These are phyloP conservation scores for Hydropsyche tenuis DNA, from an alignment of 1,140 invertebrate species.

Conservation along the genomic window DNA sequence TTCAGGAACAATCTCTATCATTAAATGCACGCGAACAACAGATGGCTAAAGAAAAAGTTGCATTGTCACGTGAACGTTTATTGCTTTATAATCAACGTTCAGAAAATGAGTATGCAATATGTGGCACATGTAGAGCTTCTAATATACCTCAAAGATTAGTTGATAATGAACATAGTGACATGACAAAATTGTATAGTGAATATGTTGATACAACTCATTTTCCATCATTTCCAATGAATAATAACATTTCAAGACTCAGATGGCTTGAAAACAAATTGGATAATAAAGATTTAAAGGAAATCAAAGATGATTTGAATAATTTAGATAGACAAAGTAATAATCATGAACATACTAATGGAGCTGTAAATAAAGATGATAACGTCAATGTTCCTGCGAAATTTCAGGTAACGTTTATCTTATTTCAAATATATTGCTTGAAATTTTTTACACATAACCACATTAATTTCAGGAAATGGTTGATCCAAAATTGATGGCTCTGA, in stretches of 20 bases:
- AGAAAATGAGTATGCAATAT: conserved; percentile 55
- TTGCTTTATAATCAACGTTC: conserved; percentile 59
- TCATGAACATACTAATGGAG: neutral
- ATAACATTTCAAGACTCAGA: neutral
- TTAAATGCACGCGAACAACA: conserved; percentile 60
- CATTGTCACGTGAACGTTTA: conserved; percentile 58
- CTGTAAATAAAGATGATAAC: neutral
- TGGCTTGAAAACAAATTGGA: conserved; percentile 12
- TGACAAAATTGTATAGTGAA: conserved; percentile 4
- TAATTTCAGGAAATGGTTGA: conserved; percentile 58
- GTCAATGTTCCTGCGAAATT: neutral
- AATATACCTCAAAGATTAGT: conserved; percentile 22
- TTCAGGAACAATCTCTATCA: conserved; percentile 60
- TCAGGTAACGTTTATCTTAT: conserved; percentile 12
- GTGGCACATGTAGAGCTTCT: conserved; percentile 55
- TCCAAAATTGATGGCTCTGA: conserved; percentile 60
- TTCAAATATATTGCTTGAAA: neutral
- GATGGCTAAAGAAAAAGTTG: conserved; percentile 61
- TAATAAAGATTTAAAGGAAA: conserved; percentile 15
- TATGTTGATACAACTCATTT: neutral
- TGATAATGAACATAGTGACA: conserved; percentile 4
- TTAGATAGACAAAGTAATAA: conserved; percentile 10
- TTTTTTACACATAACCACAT: conserved; percentile 11
- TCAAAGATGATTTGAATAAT: conserved; percentile 28
- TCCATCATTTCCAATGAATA: neutral